Conservation (phyloP, 2,113 vertebrate genomes). For the Rutilus rutilus region DNA sequence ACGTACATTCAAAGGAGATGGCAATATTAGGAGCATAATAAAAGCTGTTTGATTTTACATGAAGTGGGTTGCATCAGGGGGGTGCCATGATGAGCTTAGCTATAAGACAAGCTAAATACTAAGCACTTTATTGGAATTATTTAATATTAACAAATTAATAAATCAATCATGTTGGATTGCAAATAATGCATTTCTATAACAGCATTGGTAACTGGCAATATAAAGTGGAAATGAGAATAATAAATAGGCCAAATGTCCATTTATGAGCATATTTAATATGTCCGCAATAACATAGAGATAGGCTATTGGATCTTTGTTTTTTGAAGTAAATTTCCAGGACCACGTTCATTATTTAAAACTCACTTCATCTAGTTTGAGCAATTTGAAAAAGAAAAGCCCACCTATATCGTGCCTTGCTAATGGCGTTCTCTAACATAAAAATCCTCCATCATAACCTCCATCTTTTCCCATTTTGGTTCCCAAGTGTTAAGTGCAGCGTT, state of each 20-base stretch:
- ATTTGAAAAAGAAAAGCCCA: background rate
- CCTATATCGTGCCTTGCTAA: background rate
- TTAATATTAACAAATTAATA: background rate
- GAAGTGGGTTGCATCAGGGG: background rate
- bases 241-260: no score
- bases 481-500: constrained; percentile 19
- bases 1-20: background rate
- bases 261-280: no score
- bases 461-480: background rate
- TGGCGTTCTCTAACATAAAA: background rate
- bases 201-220: background rate
- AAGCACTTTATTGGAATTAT: background rate
- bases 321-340: background rate
- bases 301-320: background rate
- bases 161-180: background rate
- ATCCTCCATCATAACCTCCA: background rate
- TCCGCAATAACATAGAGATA: background rate
- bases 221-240: background rate
- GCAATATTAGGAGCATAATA: background rate
- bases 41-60: background rate
- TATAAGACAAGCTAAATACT: background rate
- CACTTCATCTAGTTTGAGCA: background rate
- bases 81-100: background rate
- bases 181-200: background rate
- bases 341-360: background rate